phyloP scores from a whole-genome alignment of 37 sponge, comb jelly and placozoan species.

The Haliclona indistincta region DNA sequence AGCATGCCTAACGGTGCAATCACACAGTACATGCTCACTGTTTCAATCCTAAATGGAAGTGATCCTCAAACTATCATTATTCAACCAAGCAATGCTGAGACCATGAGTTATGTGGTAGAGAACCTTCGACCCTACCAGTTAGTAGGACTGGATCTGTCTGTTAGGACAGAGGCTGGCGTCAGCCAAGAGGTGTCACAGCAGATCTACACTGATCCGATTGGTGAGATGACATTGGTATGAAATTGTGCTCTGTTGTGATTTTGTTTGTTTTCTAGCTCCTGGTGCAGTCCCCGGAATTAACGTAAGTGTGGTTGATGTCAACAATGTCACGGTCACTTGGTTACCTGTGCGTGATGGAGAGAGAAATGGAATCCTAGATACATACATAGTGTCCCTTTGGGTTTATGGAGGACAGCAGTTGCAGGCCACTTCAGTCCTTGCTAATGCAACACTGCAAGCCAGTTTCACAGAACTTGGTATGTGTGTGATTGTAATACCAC shows the following conservation, averaged over 20 bases:
- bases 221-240: no score
- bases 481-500: no score
- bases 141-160: background rate
- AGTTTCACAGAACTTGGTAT: no score
- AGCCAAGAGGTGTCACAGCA: no score
- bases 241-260: no score
- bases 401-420: no score
- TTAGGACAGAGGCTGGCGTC: background rate
- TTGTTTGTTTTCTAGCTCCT: no score
- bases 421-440: no score
- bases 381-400: no score
- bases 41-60: background rate
- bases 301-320: background rate
- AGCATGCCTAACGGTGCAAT: background rate
- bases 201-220: no score
- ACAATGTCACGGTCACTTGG: background rate
- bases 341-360: background rate
- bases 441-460: no score
- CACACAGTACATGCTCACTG: background rate
- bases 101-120: background rate
- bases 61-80: background rate
- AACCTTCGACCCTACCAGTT: background rate
- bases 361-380: background rate
- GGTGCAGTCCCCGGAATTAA: background rate
- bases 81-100: background rate